Evolutionary conservation across 2,888 invertebrate species (phyloP).

Genomic region (Brenthis daphne): DNA sequence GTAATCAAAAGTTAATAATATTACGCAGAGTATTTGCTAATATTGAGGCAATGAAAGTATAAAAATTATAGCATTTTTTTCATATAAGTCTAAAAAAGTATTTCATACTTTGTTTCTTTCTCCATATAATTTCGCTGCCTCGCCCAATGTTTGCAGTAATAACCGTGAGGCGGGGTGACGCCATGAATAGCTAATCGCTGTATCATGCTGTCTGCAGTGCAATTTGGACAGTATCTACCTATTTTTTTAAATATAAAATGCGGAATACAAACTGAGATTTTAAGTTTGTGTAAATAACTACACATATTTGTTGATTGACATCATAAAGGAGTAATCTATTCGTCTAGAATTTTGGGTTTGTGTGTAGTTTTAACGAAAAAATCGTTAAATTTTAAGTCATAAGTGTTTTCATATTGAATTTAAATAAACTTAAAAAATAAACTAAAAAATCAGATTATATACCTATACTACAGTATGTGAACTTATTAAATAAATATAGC

Average conservation of each 20-base stretch:
- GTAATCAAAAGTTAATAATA: no score
- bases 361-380: no score
- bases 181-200: conserved; percentile 33
- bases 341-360: no score
- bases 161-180: conserved; percentile 26
- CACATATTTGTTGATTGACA: no score
- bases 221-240: conserved; percentile 14
- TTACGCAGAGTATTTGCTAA: background rate
- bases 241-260: conserved; percentile 19
- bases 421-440: no score
- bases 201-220: conserved; percentile 26
- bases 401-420: no score
- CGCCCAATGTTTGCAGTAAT: conserved; percentile 31
- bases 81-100: background rate
- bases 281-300: background rate
- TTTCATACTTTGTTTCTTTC: conserved; percentile 14
- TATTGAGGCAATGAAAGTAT: background rate
- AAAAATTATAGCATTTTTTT: conserved; percentile 2
- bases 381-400: no score
- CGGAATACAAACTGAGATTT: conserved; percentile 11
- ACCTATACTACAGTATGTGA: no score
- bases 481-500: no score
- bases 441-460: no score
- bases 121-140: conserved; percentile 14
- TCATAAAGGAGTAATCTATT: no score